Conservation (phyloP, 2,113 vertebrate genomes). For the human region GRCh38 chr2:124850501-124851000, state of each 20-base stretch:
- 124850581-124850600: not conserved
- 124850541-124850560: not conserved
- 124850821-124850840: not conserved
- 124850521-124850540: not conserved
- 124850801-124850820: not conserved
- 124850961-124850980: not conserved
- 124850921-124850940: not conserved
- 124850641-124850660: not conserved
- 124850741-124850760: not conserved
- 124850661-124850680: not conserved
- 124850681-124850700: not conserved
- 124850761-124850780: not conserved
- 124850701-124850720: not conserved
- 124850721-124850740: not conserved
- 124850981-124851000: not conserved
- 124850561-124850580: not conserved
- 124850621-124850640: not conserved
- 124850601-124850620: not conserved
- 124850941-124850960: not conserved
- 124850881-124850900: not conserved
- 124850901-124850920: too few relatives aligned
- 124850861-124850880: not conserved
- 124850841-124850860: not conserved
- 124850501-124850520: rapidly evolving
- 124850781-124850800: not conserved